Base-by-base conservation (phyloP, 2,888 invertebrate genomes). In the Rapana venosa region DNA sequence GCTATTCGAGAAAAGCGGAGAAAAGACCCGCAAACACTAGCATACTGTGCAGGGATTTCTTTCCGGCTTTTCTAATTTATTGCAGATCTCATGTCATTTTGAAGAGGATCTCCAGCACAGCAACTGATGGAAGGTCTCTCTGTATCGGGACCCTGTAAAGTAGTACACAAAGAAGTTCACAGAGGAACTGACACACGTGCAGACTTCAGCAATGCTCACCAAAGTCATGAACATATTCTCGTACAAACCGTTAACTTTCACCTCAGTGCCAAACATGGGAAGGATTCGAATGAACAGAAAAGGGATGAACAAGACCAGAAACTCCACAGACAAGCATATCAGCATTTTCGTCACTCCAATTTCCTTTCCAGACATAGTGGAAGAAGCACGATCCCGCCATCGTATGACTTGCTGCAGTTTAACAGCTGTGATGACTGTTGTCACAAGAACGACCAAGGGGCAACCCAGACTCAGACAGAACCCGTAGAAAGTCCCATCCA, bases 281-380 rank as follows among this genome's bases (percentile, higher is more conserved):
- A 30, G 20, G n/a, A 88, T 20, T 32, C 47, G 61, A 0, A 84
- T 20, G 70, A 22, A 20, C 15, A 88, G 15, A 17, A 5, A 30
- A n/a, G 88, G 88, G 17, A 84, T n/a, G n/a, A 36, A 84, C 66
- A 88, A 35, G 17, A 88, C 17, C 17, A 88, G n/a, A 70, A 88
- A 88, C 30, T 88, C 88, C 1, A 70, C 74, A 13, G 88, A 88
- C 66, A 84, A 61, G n/a, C 35, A 66, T n/a, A 88, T 58, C 17
- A 88, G 36, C 88, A 88, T 88, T 66, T 88, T 88, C 0, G 66
- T 88, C 36, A 88, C 35, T 13, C 30, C 88, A 26, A 70, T 70
- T 26, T 88, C 88, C 70, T 70, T 88, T 84, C 8, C 26, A 36
- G 83, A 84, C n/a, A 81, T 35, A 22, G 6, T 32, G 36, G 88